A percentile compares a stretch with the other conserved stretches of the same genome.
Evolutionary conservation across 2,113 vertebrate species (phyloP).

Genomic region (Cnemophilus loriae): DNA sequence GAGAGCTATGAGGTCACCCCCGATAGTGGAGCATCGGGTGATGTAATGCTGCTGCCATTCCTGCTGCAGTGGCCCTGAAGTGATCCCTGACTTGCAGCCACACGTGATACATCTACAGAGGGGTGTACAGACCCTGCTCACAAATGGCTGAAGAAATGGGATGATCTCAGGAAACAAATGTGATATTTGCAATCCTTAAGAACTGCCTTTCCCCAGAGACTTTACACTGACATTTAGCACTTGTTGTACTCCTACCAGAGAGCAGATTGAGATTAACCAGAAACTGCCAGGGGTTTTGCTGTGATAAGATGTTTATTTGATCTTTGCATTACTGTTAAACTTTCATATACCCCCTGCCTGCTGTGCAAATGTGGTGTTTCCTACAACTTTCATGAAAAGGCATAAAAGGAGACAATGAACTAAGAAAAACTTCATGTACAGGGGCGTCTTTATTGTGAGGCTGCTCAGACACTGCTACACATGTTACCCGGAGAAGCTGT

Average conservation of each 20-base stretch:
- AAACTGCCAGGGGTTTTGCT: background rate
- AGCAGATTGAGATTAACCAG: background rate
- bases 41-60: background rate
- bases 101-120: fast-evolving
- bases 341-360: background rate
- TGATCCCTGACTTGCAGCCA: background rate
- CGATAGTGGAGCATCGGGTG: background rate
- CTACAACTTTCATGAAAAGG: background rate
- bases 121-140: background rate
- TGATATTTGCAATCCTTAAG: background rate
- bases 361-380: background rate
- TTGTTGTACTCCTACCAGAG: background rate
- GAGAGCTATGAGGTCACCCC: background rate
- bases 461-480: background rate
- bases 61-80: background rate
- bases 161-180: background rate
- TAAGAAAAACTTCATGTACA: background rate
- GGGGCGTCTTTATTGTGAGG: background rate
- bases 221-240: background rate
- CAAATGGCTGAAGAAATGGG: background rate
- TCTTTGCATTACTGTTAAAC: background rate
- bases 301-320: background rate
- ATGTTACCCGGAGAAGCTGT: background rate
- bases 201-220: background rate
- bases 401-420: background rate